Percentiles rank a stretch among this genome's conserved stretches.
phyloP scores from a whole-genome alignment of 2,113 vertebrate species.

The Galemys pyrenaicus region DNA sequence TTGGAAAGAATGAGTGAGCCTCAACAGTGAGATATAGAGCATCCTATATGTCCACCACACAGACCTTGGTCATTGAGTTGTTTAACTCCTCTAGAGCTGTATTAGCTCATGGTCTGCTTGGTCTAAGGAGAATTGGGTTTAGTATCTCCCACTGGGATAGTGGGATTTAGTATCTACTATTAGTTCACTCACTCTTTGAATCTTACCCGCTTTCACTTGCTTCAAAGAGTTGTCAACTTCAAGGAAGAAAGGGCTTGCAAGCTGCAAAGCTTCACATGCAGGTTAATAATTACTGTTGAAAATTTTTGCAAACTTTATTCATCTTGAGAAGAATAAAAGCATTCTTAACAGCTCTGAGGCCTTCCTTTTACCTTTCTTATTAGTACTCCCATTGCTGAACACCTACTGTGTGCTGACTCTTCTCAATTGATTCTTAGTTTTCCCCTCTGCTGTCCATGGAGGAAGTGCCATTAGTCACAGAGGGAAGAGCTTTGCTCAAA shows the following conservation, averaged over 20 bases:
- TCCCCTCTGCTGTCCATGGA: neutral
- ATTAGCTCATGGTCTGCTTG: neutral
- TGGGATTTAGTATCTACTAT: neutral
- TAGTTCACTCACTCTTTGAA: neutral
- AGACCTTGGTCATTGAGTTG: neutral
- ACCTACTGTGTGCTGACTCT: neutral
- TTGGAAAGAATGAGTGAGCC: neutral
- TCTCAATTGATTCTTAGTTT: neutral
- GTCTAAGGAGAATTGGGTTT: accelerated
- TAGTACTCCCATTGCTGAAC: neutral
- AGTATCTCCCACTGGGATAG: accelerated
- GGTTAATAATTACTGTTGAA: neutral
- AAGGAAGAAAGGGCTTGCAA: neutral
- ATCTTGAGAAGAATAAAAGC: neutral
- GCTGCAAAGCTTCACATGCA: accelerated
- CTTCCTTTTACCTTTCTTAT: neutral
- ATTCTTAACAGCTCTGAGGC: neutral
- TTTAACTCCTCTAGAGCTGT: neutral
- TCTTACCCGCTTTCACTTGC: neutral
- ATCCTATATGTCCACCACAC: neutral
- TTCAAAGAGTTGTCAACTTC: neutral
- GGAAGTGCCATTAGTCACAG: neutral
- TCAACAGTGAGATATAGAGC: neutral
- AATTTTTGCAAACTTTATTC: neutral
- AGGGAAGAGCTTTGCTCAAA: neutral